A percentile compares a stretch with the other conserved stretches of the same genome.
phyloP scores from a whole-genome alignment of 1,140 invertebrate species.

The fruit fly (Drosophila melanogaster) region DNA sequence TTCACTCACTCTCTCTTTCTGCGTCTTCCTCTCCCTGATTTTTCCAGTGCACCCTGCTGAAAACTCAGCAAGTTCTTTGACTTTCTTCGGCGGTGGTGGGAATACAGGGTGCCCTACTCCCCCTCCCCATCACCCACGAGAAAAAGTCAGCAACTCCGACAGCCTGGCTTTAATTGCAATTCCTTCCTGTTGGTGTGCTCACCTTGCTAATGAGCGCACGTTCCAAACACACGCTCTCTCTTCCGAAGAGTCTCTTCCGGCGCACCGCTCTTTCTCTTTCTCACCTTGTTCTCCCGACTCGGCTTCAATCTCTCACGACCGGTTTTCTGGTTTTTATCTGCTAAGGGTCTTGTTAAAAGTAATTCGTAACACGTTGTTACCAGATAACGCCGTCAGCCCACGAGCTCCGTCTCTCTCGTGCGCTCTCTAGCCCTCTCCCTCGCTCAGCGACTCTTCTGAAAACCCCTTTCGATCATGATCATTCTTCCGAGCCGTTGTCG shows the following conservation, averaged over 20 bases:
- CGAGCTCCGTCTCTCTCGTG: conserved; percentile 36
- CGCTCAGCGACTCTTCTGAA: conserved; percentile 16
- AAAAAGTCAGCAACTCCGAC: conserved; percentile 36
- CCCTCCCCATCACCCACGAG: neutral
- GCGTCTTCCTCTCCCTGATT: conserved; percentile 22
- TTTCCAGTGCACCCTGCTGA: conserved; percentile 62
- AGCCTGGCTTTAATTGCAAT: conserved; percentile 61
- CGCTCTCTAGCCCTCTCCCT: conserved; percentile 20
- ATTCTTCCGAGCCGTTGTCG: conserved; percentile 25
- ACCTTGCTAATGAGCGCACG: conserved; percentile 70
- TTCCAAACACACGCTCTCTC: conserved; percentile 38
- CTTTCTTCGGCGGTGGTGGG: conserved; percentile 35
- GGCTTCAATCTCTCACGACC: conserved; percentile 38
- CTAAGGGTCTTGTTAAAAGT: conserved; percentile 85
- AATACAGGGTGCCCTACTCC: conserved; percentile 41
- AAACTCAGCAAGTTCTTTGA: conserved; percentile 45
- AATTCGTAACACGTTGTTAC: conserved; percentile 85
- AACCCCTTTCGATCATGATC: conserved; percentile 18
- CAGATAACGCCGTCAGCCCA: conserved; percentile 77
- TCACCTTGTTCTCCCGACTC: neutral
- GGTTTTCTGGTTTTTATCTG: conserved; percentile 82
- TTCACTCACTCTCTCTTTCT: conserved; percentile 36
- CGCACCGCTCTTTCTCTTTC: conserved; percentile 3
- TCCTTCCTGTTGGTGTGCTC: conserved; percentile 64
- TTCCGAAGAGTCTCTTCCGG: conserved; percentile 12